Base-by-base conservation (phyloP, 1,140 invertebrate genomes). In the Apis dorsata region DNA sequence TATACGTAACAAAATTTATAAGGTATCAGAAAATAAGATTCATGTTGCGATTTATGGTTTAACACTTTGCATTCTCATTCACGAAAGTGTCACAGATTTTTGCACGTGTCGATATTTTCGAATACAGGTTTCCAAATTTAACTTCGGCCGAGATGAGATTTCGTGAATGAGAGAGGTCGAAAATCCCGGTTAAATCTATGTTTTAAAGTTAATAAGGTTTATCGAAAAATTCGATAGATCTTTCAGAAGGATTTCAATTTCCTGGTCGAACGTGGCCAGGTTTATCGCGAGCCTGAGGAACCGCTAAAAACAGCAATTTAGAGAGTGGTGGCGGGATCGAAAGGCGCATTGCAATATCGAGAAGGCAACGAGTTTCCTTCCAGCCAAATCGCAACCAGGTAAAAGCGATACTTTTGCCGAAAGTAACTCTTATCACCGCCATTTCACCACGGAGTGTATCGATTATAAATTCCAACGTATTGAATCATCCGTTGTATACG, bases 391-490 rank as follows among this genome's bases (percentile, higher is more conserved):
- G 57, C 65, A 71, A 71, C 8, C 69, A 10, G 2, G 57, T 34
- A 49, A 21, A 49, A 44, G 11, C 72, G 57, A 44, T 62, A 34
- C 28, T 78, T 19, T 24, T 28, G n/a, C 53, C 44, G 51, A 65
- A 80, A 80, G 60, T 28, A 17, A 44, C 60, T 57, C 28, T 53
- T 75, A 66, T 81, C 79, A 34, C 10, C 51, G 28, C 62, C 21
- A 28, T 74, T 81, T 57, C 28, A 57, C 21, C 53, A 24, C 79
- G 57, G 21, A 53, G 28, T 49, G 57, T 74, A 81, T 81, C 79
- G 55, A 44, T 44, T 81, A 81, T 74, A 81, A 81, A 81, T 81
- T 81, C 62, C 71, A 57, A 12, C n/a, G 13, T 28, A 53, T 28
- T 51, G 55, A n/a, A 24, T 81, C 71, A 11, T 15, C 51, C 34